Base-by-base conservation (phyloP, 2,888 invertebrate genomes). In the Tenodera sinensis region DNA sequence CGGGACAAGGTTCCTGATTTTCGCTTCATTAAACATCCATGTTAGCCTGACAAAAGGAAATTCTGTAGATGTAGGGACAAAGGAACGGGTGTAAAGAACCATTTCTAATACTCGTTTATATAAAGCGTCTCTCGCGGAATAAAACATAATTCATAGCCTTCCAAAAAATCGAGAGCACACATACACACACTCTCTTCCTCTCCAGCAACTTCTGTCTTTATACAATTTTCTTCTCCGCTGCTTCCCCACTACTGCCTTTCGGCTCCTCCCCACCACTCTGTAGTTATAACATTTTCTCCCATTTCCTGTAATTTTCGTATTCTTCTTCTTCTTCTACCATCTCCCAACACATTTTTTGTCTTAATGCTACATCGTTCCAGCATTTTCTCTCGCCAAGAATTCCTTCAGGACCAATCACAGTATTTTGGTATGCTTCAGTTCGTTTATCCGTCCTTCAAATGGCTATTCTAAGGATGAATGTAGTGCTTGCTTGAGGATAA, bases 281-380 rank as follows among this genome's bases (percentile, higher is more conserved):
- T 81, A 34, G 87, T 87, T 87, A 83, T 83, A 87, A 83, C 82
- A 87, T 87, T 87, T 87, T 87, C 87, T 87, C 42, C 83, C 87
- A 87, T 87, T 87, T 87, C 87, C 87, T 82, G 87, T 83, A 87
- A 87, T 87, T 83, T 87, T 87, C 87, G 30, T 83, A 28, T 87
- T 83, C 28, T 28, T 81, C 28, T 28, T 81, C 47, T 85, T 85
- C 54, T 85, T 25, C 85, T 20, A 34, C 30, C 30, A 25, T 28
- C 30, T 28, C 25, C 30, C 28, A 25, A 30, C 71, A 28, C 71
- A 15, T 71, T 71, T 71, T 71, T 71, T 25, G 25, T 71, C 54
- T 71, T 71, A 71, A 15, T 71, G 54, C 20, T 71, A 15, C 25
- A 71, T 15, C 15, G 54, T 71, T 71, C 54, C 20, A 71, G 20